phyloP scores from a whole-genome alignment of 2,113 vertebrate genomes.

The Otolemur garnettii region DNA sequence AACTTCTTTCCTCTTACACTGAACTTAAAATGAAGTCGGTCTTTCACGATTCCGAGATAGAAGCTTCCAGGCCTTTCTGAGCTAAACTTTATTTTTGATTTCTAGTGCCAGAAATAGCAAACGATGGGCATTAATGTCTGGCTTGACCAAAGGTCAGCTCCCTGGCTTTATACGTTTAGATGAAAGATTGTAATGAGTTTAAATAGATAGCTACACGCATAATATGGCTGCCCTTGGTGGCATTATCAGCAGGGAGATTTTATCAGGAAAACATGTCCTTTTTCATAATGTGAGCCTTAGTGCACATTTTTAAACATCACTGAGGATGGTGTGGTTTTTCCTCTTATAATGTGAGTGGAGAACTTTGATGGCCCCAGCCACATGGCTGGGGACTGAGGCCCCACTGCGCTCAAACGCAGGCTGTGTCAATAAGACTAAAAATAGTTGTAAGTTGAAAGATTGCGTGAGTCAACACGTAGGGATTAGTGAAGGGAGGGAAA shows the following conservation, averaged over 20 bases:
- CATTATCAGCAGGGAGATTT: fast-evolving
- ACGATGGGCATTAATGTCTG: constrained; percentile 67
- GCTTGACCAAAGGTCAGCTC: constrained; percentile 73
- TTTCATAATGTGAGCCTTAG: background rate
- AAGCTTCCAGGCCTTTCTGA: constrained; percentile 77
- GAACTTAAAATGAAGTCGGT: constrained; percentile 68
- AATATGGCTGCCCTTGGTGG: fast-evolving
- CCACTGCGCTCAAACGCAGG: background rate
- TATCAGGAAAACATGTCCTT: fast-evolving
- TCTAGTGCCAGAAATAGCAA: constrained; percentile 85
- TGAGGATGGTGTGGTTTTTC: background rate
- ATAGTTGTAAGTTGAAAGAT: background rate
- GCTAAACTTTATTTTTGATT: constrained; percentile 59
- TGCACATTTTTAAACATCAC: background rate
- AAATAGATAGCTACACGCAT: fast-evolving
- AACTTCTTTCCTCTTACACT: background rate
- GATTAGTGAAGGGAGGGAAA: background rate
- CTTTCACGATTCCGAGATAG: constrained; percentile 74
- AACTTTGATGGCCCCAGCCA: background rate
- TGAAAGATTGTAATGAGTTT: constrained; percentile 47
- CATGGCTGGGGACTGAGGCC: background rate
- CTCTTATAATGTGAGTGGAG: background rate
- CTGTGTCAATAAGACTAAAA: constrained; percentile 21
- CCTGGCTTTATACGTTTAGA: constrained; percentile 70
- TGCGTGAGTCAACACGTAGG: background rate